Percentiles rank a stretch among this genome's conserved stretches.
These are phyloP conservation scores for Abramis brama DNA, from an alignment of 2,113 vertebrate species.

Conservation along the genomic window DNA sequence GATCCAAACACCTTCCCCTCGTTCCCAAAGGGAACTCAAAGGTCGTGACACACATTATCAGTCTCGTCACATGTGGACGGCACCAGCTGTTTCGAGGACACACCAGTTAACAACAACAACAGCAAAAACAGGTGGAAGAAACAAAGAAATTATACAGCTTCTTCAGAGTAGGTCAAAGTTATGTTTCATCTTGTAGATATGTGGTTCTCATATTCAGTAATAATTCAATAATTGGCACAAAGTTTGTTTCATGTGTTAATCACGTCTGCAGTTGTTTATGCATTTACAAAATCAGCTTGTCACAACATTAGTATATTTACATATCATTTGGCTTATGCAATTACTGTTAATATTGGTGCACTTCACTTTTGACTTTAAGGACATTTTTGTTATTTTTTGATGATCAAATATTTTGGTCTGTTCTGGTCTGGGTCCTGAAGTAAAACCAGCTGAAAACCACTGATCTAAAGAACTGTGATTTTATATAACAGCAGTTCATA, in stretches of 20 bases:
- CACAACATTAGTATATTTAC: background rate
- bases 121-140: background rate
- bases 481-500: background rate
- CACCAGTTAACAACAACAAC: background rate
- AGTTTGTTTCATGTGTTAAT: background rate
- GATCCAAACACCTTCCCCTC: constrained; percentile 38
- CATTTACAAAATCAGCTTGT: background rate
- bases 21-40: constrained; percentile 32
- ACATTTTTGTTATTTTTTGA: background rate
- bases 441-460: background rate
- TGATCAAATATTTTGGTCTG: background rate
- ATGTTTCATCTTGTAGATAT: background rate
- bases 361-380: background rate
- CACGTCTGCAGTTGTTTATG: background rate
- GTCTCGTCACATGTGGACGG: constrained; percentile 22
- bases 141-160: background rate
- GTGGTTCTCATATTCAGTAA: background rate
- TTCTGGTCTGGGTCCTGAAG: background rate
- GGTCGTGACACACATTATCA: constrained; percentile 30
- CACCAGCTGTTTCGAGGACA: constrained; percentile 46
- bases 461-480: background rate
- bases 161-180: background rate
- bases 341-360: background rate
- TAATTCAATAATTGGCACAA: background rate
- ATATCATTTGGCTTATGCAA: background rate